Base-by-base conservation (phyloP, 2,797 vertebrate genomes). In the Girardinus metallicus region DNA sequence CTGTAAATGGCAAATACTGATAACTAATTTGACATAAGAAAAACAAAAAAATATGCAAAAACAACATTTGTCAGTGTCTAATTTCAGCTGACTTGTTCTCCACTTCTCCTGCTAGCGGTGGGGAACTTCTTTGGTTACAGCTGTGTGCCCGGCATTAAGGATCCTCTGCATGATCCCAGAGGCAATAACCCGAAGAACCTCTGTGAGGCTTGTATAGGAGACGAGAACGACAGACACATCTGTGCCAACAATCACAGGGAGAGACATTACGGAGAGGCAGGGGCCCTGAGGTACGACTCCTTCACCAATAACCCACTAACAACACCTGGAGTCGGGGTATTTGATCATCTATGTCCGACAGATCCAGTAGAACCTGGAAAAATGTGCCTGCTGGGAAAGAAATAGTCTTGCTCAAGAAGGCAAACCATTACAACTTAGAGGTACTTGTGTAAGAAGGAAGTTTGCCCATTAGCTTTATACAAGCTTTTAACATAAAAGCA, bases 111-210 rank as follows among this genome's bases (percentile, higher is more conserved):
- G 34, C 72, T 86, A 96, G 96, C 83, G 36, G 95, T 96, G 26
- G 96, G 96, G 34, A 95, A 96, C 85, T 96, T 96, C 92, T 96
- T 96, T 0, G 96, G 96, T 73, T 96, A 96, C 88, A 96, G 96
- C 91, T 96, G 96, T 9, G 95, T 96, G n/a, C 96, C 96, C 0
- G 96, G 96, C 1, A 83, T 95, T 5, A 96, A 96, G 86, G 96
- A 96, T 76, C 80, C 81, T 10, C 94, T 93, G 76, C 95, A 96
- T 10, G 96, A 96, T 88, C 96, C 96, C 73, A 93, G 89, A 85
- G 96, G 96, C 47, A 96, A 92, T 92, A 96, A 96, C 87, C 96
- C 96, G 39, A 96, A 94, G 91, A 96, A 96, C 93, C 94, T 96
- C 77, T 96, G 96, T 0, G 96, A 96, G 86, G 96, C 96, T 86